Conservation (phyloP, 2,113 vertebrate genomes). For the Chamaetylas fuelleborni region DNA sequence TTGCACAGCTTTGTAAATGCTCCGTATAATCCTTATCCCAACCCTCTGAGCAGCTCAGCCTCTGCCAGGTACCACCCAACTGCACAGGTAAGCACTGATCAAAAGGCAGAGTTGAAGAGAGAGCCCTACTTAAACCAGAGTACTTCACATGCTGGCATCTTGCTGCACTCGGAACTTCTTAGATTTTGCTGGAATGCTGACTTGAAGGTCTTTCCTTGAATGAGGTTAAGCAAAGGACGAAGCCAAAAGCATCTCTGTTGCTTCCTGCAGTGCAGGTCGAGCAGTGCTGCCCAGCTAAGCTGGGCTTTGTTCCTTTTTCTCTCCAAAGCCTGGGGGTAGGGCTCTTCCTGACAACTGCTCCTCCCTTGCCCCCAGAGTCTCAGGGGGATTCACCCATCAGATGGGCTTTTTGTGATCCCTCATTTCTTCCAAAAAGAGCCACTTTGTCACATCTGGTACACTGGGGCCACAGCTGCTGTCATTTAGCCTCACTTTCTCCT, state of each 20-base stretch:
- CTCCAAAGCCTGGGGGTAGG: neutral
- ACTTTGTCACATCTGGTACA: neutral
- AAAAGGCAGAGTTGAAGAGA: neutral
- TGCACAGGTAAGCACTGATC: neutral
- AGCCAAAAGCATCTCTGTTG: neutral
- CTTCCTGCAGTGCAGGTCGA: neutral
- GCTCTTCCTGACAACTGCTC: neutral
- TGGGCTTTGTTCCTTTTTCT: constrained; percentile 43
- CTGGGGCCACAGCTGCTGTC: constrained; percentile 46
- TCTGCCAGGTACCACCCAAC: neutral
- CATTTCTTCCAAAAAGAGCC: neutral
- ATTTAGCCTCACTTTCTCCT: neutral
- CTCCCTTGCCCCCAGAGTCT: neutral
- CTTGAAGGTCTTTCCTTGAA: neutral
- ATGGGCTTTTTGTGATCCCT: neutral
- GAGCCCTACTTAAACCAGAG: neutral
- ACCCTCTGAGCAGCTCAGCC: rapidly evolving
- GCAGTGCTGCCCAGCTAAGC: neutral
- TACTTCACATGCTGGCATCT: neutral
- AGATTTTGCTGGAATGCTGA: neutral
- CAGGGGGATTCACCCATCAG: constrained; percentile 37
- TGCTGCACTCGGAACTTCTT: neutral
- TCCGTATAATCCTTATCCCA: neutral
- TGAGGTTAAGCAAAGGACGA: neutral
- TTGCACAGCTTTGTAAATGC: neutral